Percentiles rank a stretch among this genome's conserved stretches.
phyloP scores from a whole-genome alignment of 2,113 vertebrate genomes.

The Urocitellus parryii region DNA sequence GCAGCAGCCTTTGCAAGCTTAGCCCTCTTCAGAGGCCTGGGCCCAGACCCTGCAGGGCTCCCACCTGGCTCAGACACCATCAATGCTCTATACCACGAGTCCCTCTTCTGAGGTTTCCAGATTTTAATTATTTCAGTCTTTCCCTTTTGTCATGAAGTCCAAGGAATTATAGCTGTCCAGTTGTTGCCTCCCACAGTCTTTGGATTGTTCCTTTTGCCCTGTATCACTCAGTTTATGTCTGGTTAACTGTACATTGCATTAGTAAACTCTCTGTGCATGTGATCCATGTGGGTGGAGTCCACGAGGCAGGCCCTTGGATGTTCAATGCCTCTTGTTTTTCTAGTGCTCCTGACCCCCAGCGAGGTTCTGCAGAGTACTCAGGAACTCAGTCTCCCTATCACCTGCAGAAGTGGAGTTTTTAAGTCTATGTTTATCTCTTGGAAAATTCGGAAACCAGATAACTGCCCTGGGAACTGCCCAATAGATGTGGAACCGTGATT shows the following conservation, averaged over 20 bases:
- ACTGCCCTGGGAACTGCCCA: accelerated
- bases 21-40: background rate
- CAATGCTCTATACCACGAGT: background rate
- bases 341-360: background rate
- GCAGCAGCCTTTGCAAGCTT: background rate
- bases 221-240: background rate
- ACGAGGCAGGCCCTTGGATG: too few species aligned
- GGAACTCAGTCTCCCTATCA: too few species aligned
- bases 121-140: too few species aligned
- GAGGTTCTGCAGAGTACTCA: background rate
- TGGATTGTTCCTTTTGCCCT: background rate
- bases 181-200: background rate
- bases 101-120: background rate
- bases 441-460: accelerated
- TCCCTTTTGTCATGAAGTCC: background rate
- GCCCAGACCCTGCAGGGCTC: background rate
- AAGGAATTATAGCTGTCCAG: background rate
- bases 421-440: background rate
- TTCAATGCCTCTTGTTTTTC: too few species aligned
- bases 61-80: too few species aligned
- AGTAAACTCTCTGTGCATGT: background rate
- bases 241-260: background rate
- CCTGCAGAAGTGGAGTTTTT: too few species aligned
- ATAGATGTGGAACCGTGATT: background rate
- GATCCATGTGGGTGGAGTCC: background rate